Percentiles rank a stretch among this genome's conserved stretches.
Conservation (phyloP, 2,888 invertebrate genomes). For the Podotricha telesiphe region DNA sequence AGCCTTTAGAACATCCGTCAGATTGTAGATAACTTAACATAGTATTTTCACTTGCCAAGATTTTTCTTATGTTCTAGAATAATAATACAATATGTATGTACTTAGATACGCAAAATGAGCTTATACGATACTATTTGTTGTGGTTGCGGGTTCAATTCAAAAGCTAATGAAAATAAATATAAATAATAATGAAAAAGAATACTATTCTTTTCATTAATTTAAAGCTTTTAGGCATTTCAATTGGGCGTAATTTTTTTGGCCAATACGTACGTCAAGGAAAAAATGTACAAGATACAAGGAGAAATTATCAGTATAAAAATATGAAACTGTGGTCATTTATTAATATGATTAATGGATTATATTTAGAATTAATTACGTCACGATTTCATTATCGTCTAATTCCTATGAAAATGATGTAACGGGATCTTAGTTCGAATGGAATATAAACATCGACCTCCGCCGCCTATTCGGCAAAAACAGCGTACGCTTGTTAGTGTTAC, state of each 20-base stretch:
- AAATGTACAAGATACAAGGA: too few species aligned
- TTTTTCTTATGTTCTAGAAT: slow-evolving; percentile 46
- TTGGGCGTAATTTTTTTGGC: too few species aligned
- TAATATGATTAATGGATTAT: too few species aligned
- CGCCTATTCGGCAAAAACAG: slow-evolving; percentile 2
- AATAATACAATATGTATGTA: slow-evolving; percentile 40
- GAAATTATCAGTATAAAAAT: too few species aligned
- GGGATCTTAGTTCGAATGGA: slow-evolving; percentile 3
- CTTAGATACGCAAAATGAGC: neutral
- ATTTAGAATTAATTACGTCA: neutral
- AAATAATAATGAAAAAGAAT: too few species aligned
- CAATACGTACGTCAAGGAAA: too few species aligned
- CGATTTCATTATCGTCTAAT: neutral
- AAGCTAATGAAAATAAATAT: too few species aligned
- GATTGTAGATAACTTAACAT: slow-evolving; percentile 20
- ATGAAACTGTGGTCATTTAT: too few species aligned
- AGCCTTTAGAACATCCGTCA: slow-evolving; percentile 27
- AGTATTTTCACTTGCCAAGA: slow-evolving; percentile 48
- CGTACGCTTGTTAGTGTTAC: neutral
- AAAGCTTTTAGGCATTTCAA: too few species aligned
- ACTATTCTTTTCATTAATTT: too few species aligned
- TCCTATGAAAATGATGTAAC: slow-evolving; percentile 2
- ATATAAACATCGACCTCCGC: slow-evolving; percentile 9
- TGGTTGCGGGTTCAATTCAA: neutral
- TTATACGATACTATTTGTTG: neutral